Base-by-base conservation (phyloP, 2,797 vertebrate genomes). In the Cyclopterus lumpus region DNA sequence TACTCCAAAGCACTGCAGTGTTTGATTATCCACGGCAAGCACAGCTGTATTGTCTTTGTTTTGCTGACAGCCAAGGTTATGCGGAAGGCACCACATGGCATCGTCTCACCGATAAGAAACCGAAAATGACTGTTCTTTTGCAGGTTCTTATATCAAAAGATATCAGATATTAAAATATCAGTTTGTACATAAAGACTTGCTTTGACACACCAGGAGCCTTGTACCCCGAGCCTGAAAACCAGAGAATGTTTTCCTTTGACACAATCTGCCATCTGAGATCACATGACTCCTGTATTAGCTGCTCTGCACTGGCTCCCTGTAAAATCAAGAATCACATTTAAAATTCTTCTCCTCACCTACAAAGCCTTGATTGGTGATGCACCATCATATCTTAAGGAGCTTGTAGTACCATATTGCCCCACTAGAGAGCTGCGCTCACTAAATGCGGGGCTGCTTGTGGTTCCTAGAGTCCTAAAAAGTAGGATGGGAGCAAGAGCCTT, bases 21-120 rank as follows among this genome's bases (percentile, higher is more conserved):
- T 51, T 10, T 18, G 49, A 26, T 12, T 12, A 53, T 53, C 69
- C 80, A 76, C 48, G 73, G 82, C 40, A 82, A 84, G 72, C 24
- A 20, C 48, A 49, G 51, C 54, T 51, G 51, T 44, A 79, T 82
- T 61, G 75, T 77, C 75, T 69, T 30, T 77, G 62, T 34, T n/a
- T n/a, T 63, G 55, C 55, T 75, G 77, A 88, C 79, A 77, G 79
- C 73, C 77, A 76, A 81, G 77, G 77, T 81, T 82, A 49, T 71
- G 79, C 84, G 67, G 67, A 70, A 71, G 63, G 34, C 58, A 16
- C n/a, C 44, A 22, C 60, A 38, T 30, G 44, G 32, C 44, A 67
- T 7, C n/a, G 26, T 69, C 18, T 42, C 24, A 7, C 8, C 1
- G 57, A 75, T 84, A 83, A 80, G 49, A 64, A 67, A 12, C 11